Conservation (phyloP, 2,797 vertebrate species). For the Paedocypris micromegethes region DNA sequence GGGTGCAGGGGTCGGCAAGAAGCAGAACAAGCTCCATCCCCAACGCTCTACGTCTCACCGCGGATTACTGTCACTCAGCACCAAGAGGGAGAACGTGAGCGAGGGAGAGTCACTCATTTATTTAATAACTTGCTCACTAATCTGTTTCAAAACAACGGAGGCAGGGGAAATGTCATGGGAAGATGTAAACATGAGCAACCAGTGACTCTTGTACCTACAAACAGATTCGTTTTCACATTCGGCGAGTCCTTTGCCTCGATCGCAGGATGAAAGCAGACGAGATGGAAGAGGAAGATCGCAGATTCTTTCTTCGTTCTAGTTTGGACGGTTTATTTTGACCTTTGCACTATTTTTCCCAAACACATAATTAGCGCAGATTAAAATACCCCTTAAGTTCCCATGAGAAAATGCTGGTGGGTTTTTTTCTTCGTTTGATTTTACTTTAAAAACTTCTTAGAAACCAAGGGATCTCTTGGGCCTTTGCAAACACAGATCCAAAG, state of each 20-base stretch:
- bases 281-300: too few relatives aligned
- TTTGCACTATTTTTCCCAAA: constrained; percentile 24
- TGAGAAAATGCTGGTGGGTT: constrained; percentile 44
- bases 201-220: constrained; percentile 65
- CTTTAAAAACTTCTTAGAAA: too few relatives aligned
- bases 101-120: constrained; percentile 59
- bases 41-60: constrained; percentile 54
- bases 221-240: constrained; percentile 58
- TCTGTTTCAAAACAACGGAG: constrained; percentile 64
- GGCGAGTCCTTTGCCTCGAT: constrained; percentile 46
- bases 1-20: constrained; percentile 61
- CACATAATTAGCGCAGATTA: constrained; percentile 41
- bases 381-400: constrained; percentile 45
- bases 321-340: constrained; percentile 33
- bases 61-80: constrained; percentile 65
- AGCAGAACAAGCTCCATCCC: constrained; percentile 62
- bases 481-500: too few relatives aligned
- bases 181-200: constrained; percentile 65
- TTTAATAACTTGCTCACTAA: constrained; percentile 66
- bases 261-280: constrained; percentile 12
- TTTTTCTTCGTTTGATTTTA: background rate
- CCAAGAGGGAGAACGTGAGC: constrained; percentile 32
- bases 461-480: too few relatives aligned
- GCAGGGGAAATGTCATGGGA: constrained; percentile 68
- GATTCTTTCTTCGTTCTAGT: constrained; percentile 9